Conservation (phyloP, 2,113 vertebrate species). For the Agapornis roseicollis region DNA sequence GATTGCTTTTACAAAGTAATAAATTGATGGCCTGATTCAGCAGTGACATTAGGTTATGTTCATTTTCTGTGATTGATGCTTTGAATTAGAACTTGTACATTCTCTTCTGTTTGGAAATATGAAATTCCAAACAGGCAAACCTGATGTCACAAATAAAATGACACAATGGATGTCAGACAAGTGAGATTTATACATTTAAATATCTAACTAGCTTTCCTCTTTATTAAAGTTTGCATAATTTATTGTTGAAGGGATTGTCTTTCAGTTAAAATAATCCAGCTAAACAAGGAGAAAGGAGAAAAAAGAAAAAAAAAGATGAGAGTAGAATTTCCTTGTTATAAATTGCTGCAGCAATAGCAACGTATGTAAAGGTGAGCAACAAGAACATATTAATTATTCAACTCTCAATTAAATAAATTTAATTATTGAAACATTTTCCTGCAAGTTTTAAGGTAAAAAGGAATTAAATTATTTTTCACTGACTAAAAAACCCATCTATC, state of each 20-base stretch:
- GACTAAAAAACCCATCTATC: not conserved
- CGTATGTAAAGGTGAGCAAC: constrained; percentile 4
- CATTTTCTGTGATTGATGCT: constrained; percentile 78
- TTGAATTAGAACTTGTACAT: constrained; percentile 69
- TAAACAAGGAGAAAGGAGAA: not conserved
- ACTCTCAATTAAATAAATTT: constrained; percentile 50
- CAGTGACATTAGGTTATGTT: constrained; percentile 77
- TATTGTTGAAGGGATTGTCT: constrained; percentile 27
- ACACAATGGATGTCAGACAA: not conserved
- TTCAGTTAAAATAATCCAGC: constrained; percentile 20
- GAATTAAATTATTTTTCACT: not conserved
- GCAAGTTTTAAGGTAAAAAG: not conserved
- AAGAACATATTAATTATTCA: constrained; percentile 54
- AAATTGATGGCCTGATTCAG: constrained; percentile 81
- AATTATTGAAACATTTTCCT: constrained; percentile 55
- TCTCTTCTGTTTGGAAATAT: constrained; percentile 59
- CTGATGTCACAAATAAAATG: constrained; percentile 59
- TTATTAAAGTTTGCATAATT: constrained; percentile 64
- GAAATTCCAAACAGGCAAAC: constrained; percentile 59
- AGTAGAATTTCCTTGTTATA: not conserved
- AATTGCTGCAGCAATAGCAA: not conserved
- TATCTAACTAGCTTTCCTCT: constrained; percentile 17
- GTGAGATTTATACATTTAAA: constrained; percentile 57
- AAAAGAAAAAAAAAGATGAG: not conserved
- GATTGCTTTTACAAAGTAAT: constrained; percentile 84